Base-by-base conservation (phyloP, 1,140 invertebrate species). In the Lerema accius region DNA sequence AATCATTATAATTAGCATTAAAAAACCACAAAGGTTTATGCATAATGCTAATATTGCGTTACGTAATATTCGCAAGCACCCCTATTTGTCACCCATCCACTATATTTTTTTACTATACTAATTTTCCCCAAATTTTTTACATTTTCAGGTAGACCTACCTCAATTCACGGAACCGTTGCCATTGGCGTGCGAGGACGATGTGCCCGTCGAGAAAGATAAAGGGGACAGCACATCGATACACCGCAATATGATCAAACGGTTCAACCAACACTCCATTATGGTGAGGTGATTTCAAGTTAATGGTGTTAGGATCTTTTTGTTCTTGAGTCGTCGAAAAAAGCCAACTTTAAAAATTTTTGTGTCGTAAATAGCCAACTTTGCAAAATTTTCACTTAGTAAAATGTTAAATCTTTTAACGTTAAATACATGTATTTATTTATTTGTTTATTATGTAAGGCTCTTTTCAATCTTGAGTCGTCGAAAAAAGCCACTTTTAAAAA, bases 211-310 rank as follows among this genome's bases (percentile, higher is more conserved):
- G 65, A 91, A 91, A 10, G 91, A 93, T 10, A 92, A 92, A 32
- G 88, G 91, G 56, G 92, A 92, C 45, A 94, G 95, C 59, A 95
- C 95, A 71, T 95, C 95, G 65, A 94, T 97, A 66, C 97, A 98
- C 91, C 95, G 96, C 82, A 97, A 94, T 73, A 97, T 98, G 95
- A 98, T 99, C 42, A 97, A 98, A 86, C 92, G 96, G 62, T 99
- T 99, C 84, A 99, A 99, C 93, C 97, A 99, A 91, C 98, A 99
- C 91, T 99, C 98, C 53, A 98, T 98, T 63, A 98, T 98, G 86
- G 86, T 86, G 37, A 65, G 42, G 28, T 32, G 28, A 32, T 32
- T 40, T 4, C 14, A 13, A 51, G 19, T 15, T 35, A 53, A 14
- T 3, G 7, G 13, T 37, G 2, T 7, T 13, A 43, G 14, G 9